A percentile compares a stretch with the other conserved stretches of the same genome.
phyloP scores from a whole-genome alignment of 2,888 invertebrate species.

The Monochamus alternatus region DNA sequence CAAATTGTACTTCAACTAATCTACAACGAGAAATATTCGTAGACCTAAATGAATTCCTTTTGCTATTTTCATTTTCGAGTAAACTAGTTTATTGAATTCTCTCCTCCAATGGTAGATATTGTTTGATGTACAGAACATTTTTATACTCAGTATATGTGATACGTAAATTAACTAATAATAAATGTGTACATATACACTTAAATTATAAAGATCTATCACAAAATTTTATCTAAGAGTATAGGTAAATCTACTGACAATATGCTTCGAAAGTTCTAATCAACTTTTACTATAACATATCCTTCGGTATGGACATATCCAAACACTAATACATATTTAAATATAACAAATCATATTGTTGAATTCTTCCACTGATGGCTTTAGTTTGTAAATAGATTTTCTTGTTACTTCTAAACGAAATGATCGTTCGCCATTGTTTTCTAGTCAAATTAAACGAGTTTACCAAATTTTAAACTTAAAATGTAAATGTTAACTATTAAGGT shows the following conservation, averaged over 20 bases:
- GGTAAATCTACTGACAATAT: conserved; percentile 32
- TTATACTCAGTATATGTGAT: conserved; percentile 34
- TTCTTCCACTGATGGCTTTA: background rate
- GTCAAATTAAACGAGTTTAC: conserved; percentile 38
- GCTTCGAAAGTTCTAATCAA: conserved; percentile 15
- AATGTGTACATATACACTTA: conserved; percentile 2
- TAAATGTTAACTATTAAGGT: conserved; percentile 43
- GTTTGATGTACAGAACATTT: conserved; percentile 13
- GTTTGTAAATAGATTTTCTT: conserved; percentile 14
- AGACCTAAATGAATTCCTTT: no score
- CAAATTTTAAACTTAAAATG: conserved; percentile 53
- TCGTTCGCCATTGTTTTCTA: conserved; percentile 27
- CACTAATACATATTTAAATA: conserved; percentile 11
- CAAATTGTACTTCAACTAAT: no score
- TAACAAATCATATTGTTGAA: background rate
- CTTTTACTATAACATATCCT: conserved; percentile 5
- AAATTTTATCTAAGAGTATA: conserved; percentile 15
- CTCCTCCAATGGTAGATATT: background rate
- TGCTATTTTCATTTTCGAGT: no score
- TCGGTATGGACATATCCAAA: conserved; percentile 20
- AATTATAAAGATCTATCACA: conserved; percentile 7
- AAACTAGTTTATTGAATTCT: background rate
- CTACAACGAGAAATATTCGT: no score
- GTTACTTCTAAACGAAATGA: background rate
- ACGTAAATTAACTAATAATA: conserved; percentile 19